Evolutionary conservation across 1,140 invertebrate genomes (phyloP), one percentile per base, ranked within the genome.

Genomic region (Drosophila truncata): DNA sequence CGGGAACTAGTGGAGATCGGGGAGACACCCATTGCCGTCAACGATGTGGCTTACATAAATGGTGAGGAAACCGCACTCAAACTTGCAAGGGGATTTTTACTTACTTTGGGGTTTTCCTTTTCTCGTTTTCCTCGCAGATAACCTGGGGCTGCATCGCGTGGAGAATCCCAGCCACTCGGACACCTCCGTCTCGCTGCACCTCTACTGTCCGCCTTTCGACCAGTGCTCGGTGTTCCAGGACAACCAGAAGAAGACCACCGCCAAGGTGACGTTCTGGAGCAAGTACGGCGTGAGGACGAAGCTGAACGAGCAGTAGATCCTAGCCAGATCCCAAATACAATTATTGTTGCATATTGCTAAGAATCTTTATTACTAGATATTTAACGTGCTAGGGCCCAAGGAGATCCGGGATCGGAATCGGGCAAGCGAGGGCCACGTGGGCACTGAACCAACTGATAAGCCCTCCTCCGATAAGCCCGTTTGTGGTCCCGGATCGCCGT

Each of bases 131-230:
- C n/a, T n/a, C 29, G 29, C 91, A 99, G 98, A 99, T 94, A 96
- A 96, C 0, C 93, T 99, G 65, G 99, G 99, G 2, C 94, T 99
- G 7, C 99, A 99, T 93, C 95, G 99, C 4, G 97, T 99, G 63
- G 98, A 99, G 94, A 99, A 99, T 93, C 95, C 96, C 1, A 98
- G 97, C 27, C 96, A 98, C 85, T 95, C 96, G 0, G 96, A 99
- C 80, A 94, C 95, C 4, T 96, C 98, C 1, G 96, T 99, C 1
- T 98, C 97, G 10, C 94, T 99, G 16, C 99, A 99, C 91, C 94
- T 99, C 0, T 99, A 99, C 93, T 97, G 96, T 80, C 99, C 99
- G 0, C 98, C 99, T 2, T 99, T 98, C 92, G 94, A 96, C 50
- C 93, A 95, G 42, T 99, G 99, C 92, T 94, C 95, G 1, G 95